phyloP scores from a whole-genome alignment of 2,113 vertebrate genomes.

The Euleptes europaea region DNA sequence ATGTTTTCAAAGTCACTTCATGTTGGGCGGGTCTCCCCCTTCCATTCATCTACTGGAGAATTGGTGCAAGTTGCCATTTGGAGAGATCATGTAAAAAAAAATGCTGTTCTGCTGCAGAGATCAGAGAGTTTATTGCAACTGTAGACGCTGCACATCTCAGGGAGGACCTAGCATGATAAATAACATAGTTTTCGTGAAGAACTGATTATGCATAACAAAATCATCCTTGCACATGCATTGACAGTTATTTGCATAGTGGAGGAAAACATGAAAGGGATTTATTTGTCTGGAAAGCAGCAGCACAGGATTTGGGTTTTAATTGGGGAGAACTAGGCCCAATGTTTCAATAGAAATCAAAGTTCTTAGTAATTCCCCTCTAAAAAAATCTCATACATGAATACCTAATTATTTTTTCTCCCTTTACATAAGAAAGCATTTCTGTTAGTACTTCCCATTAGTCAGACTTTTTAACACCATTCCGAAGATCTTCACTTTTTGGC shows the following conservation, averaged over 20 bases:
- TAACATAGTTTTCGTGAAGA: not conserved
- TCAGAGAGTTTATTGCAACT: not conserved
- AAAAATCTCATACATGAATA: not conserved
- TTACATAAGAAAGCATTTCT: not conserved
- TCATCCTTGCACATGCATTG: not conserved
- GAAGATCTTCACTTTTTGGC: not conserved
- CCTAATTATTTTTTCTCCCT: not conserved
- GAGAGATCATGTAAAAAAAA: not conserved
- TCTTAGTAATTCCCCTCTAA: too few species aligned
- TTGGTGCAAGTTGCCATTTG: not conserved
- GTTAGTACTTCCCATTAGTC: not conserved
- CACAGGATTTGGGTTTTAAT: not conserved
- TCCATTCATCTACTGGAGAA: not conserved
- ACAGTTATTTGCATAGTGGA: not conserved
- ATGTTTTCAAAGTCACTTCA: not conserved
- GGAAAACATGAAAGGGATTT: not conserved
- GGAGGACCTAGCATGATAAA: not conserved
- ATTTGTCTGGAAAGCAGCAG: not conserved
- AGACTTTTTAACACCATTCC: not conserved
- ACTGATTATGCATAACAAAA: rapidly evolving
- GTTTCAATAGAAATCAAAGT: not conserved
- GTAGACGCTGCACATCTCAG: not conserved
- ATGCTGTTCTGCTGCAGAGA: not conserved
- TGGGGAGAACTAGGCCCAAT: not conserved
- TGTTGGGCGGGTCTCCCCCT: not conserved